Percentiles rank a stretch among this genome's conserved stretches.
These are phyloP conservation scores for Papilio glaucus DNA, from an alignment of 1,140 invertebrate genomes.

Conservation along the genomic window DNA sequence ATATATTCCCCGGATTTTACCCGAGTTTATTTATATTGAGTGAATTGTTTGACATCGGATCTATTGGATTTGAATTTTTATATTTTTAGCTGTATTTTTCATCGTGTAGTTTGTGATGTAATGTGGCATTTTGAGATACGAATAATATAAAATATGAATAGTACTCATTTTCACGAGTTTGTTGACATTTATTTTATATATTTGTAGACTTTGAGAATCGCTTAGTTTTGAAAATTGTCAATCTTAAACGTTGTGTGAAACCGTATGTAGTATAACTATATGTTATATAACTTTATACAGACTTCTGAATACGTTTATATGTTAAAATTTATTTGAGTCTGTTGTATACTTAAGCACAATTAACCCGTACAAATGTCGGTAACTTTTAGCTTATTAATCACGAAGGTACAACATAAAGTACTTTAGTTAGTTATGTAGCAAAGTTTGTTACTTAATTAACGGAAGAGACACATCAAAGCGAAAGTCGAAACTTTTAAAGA, in stretches of 20 bases:
- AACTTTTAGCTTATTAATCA: slow-evolving; percentile 34
- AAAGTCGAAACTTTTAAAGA: slow-evolving; percentile 36
- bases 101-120: not conserved
- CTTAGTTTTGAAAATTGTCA: too few relatives aligned
- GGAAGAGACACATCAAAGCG: slow-evolving; percentile 35
- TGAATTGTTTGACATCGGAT: not conserved
- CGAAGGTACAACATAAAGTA: slow-evolving; percentile 28
- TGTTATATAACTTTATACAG: not conserved
- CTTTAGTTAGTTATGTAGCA: slow-evolving; percentile 25
- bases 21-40: not conserved
- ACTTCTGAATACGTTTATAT: slow-evolving; percentile 2
- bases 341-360: slow-evolving; percentile 23
- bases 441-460: slow-evolving; percentile 37
- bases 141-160: too few relatives aligned
- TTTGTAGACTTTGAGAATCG: too few relatives aligned
- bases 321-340: slow-evolving; percentile 4
- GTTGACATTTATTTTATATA: too few relatives aligned
- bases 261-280: not conserved
- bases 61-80: not conserved
- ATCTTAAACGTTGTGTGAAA: too few relatives aligned
- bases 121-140: too few relatives aligned
- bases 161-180: too few relatives aligned
- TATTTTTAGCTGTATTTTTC: not conserved
- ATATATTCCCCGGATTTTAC: slow-evolving; percentile 15
- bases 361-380: slow-evolving; percentile 17